phyloP scores from a whole-genome alignment of 2,888 invertebrate species.

The Pogonocherus hispidulus region DNA sequence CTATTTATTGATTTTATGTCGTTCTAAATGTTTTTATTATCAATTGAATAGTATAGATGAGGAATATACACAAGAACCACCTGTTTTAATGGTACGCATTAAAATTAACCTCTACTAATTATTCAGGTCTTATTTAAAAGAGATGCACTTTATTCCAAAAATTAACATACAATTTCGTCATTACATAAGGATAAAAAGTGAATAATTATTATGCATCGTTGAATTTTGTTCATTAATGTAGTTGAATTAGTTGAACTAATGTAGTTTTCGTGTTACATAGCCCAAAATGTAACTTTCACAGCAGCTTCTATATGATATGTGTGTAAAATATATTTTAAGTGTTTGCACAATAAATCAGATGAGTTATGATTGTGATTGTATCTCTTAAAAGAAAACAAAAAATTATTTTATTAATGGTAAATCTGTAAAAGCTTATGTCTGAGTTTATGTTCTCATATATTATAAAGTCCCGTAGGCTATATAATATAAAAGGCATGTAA shows the following conservation, averaged over 20 bases:
- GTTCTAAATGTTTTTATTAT: constrained; percentile 3
- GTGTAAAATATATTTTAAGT: not conserved
- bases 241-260: too few relatives aligned
- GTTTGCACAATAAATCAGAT: not conserved
- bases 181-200: not conserved
- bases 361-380: too few relatives aligned
- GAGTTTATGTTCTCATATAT: too few relatives aligned
- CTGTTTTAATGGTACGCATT: not conserved
- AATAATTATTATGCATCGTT: constrained; percentile 6
- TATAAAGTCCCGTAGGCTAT: too few relatives aligned
- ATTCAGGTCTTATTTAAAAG: not conserved
- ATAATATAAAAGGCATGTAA: too few relatives aligned
- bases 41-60: not conserved
- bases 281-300: constrained; percentile 10
- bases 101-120: constrained; percentile 10
- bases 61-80: not conserved
- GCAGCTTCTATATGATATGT: not conserved
- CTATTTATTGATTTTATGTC: not conserved
- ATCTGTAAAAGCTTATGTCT: too few relatives aligned
- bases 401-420: too few relatives aligned
- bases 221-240: too few relatives aligned
- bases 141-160: not conserved
- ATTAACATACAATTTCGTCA: not conserved
- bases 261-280: constrained; percentile 6
- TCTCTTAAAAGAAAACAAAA: too few relatives aligned